Evolutionary conservation across 1,140 invertebrate species (phyloP).

Genomic region (Drosophila rufa): DNA sequence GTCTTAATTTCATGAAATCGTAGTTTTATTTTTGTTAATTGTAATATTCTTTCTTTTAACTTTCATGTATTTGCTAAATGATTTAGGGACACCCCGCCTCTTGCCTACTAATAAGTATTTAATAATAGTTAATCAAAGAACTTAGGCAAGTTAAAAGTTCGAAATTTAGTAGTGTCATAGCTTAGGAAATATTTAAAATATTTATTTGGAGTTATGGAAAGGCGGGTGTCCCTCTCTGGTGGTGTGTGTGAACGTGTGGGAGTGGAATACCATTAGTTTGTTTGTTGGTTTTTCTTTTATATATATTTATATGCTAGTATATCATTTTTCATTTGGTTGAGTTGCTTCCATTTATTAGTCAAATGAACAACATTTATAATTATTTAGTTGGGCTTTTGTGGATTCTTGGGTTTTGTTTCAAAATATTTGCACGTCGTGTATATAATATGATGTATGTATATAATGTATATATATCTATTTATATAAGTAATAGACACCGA

Average conservation of each 20-base stretch:
- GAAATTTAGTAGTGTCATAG: not conserved
- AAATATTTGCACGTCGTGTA: conserved; percentile 65
- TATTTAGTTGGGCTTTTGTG: conserved; percentile 41
- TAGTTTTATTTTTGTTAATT: conserved; percentile 48
- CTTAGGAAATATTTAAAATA: not conserved
- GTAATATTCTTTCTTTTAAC: conserved; percentile 32
- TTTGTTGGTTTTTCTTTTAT: conserved; percentile 3
- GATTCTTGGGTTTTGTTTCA: conserved; percentile 52
- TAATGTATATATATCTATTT: conserved; percentile 64
- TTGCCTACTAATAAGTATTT: not conserved
- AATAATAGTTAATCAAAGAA: conserved; percentile 2
- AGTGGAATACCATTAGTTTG: conserved; percentile 56
- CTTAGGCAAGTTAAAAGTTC: not conserved
- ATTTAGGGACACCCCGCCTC: conserved; percentile 25
- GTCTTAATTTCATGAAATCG: conserved; percentile 81
- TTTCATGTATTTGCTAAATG: conserved; percentile 36
- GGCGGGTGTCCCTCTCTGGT: conserved; percentile 2
- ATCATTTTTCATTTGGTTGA: conserved; percentile 36
- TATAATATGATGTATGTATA: conserved; percentile 63
- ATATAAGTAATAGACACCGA: conserved; percentile 79
- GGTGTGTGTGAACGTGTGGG: conserved; percentile 22
- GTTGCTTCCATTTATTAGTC: conserved; percentile 57
- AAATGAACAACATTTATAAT: conserved; percentile 79
- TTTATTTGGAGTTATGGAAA: not conserved
- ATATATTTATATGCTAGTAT: conserved; percentile 25